phyloP scores from a whole-genome alignment of 2,888 invertebrate genomes.

The Drosophila pullipes region DNA sequence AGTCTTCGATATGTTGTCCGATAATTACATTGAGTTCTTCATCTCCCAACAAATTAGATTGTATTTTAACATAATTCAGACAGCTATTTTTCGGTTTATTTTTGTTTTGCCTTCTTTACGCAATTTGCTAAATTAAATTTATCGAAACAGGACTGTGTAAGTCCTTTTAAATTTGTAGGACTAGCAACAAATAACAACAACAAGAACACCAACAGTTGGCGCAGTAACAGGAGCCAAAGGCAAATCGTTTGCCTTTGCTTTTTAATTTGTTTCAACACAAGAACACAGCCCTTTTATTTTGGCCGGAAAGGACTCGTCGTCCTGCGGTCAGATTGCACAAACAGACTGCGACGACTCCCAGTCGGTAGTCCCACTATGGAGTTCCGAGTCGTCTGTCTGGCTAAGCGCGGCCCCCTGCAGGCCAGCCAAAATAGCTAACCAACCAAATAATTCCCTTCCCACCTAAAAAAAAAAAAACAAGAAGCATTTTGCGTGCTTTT shows the following conservation, averaged over 20 bases:
- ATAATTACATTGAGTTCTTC: neutral
- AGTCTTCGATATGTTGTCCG: neutral
- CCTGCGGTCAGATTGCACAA: constrained; percentile 52
- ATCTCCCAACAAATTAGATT: neutral
- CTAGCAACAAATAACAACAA: constrained; percentile 38
- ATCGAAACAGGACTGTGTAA: constrained; percentile 15
- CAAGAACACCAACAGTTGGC: neutral
- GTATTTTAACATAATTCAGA: neutral
- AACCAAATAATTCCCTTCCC: constrained; percentile 30
- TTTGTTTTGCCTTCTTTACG: constrained; percentile 3
- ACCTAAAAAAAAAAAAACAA: constrained; percentile 11
- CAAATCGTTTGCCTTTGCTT: constrained; percentile 49
- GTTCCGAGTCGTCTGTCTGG: constrained; percentile 51
- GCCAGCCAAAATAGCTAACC: constrained; percentile 20
- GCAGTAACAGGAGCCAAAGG: constrained; percentile 21
- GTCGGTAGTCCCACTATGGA: constrained; percentile 16
- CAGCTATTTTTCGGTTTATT: neutral
- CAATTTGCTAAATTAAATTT: constrained; percentile 42
- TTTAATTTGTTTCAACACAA: constrained; percentile 46
- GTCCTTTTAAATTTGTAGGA: constrained; percentile 27
- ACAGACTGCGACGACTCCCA: constrained; percentile 23
- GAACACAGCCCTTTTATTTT: constrained; percentile 46
- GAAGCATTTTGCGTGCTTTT: constrained; percentile 53
- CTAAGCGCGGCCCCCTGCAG: constrained; percentile 24
- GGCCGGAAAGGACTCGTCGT: constrained; percentile 37